phyloP scores from a whole-genome alignment of 23 tunicate species.

The Halocynthia aurantium region DNA sequence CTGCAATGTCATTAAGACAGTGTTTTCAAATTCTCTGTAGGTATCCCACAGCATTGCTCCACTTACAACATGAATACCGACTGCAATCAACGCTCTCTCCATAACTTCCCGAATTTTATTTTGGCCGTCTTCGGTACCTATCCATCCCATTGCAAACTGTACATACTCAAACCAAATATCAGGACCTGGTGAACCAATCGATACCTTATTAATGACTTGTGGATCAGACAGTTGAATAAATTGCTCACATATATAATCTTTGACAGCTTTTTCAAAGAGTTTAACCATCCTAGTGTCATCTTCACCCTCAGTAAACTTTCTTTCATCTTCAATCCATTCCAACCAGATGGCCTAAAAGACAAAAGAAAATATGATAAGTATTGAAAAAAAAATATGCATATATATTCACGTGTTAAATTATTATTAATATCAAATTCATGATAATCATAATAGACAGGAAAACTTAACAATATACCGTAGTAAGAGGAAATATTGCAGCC shows the following conservation, averaged over 20 bases:
- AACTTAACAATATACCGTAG: constrained; percentile 33
- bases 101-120: constrained; percentile 43
- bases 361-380: too few species aligned
- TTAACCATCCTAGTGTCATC: constrained; percentile 57
- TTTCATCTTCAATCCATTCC: constrained; percentile 86
- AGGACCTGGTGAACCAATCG: constrained; percentile 37
- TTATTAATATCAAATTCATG: too few species aligned
- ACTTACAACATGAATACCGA: constrained; percentile 63
- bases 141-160: constrained; percentile 74
- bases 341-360: constrained; percentile 58
- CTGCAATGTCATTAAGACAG: constrained; percentile 61
- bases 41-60: constrained; percentile 86
- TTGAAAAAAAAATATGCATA: too few species aligned
- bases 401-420: too few species aligned
- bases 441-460: too few species aligned
- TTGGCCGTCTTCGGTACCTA: constrained; percentile 54
- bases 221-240: neutral
- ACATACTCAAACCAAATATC: constrained; percentile 90
- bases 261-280: constrained; percentile 62
- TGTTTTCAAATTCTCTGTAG: constrained; percentile 86
- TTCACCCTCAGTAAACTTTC: constrained; percentile 66
- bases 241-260: constrained; percentile 78
- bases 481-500: constrained; percentile 69
- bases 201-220: neutral
- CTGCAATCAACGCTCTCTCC: constrained; percentile 52